Conservation (phyloP, 2,888 invertebrate genomes). For the Coleophora deauratella region DNA sequence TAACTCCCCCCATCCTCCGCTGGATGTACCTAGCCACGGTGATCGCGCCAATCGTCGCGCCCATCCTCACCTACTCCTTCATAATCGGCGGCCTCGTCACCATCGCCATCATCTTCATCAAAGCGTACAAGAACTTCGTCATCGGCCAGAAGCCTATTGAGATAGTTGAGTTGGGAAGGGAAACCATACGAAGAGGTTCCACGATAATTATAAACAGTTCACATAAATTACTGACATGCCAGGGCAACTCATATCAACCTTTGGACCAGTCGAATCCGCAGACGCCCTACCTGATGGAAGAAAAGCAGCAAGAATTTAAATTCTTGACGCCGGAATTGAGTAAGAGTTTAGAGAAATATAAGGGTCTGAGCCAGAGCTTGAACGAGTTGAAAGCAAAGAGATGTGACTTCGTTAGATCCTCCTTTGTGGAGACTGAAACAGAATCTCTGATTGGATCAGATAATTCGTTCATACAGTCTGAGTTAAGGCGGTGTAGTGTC, state of each 20-base stretch:
- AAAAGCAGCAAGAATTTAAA: conserved; percentile 27
- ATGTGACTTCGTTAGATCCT: conserved; percentile 45
- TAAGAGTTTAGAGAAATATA: not conserved
- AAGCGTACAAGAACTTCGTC: conserved; percentile 83
- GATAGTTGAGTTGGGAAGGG: conserved; percentile 84
- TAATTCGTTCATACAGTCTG: conserved; percentile 55
- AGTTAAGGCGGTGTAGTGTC: conserved; percentile 40
- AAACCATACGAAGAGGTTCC: conserved; percentile 79
- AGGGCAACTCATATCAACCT: conserved; percentile 69
- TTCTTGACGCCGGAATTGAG: conserved; percentile 27
- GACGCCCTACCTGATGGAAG: conserved; percentile 2
- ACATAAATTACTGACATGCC: conserved; percentile 71
- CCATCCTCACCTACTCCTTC: conserved; percentile 81
- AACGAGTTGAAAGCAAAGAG: conserved; percentile 39
- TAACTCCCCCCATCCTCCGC: conserved; percentile 84
- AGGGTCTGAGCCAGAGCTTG: conserved; percentile 31
- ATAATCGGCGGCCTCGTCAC: conserved; percentile 79
- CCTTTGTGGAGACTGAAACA: conserved; percentile 42
- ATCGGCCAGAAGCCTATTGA: conserved; percentile 81
- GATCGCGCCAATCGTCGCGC: conserved; percentile 81
- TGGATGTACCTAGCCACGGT: conserved; percentile 89
- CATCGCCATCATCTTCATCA: conserved; percentile 79
- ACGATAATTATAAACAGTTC: conserved; percentile 75
- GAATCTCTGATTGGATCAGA: conserved; percentile 54
- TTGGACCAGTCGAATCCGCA: conserved; percentile 22